Evolutionary conservation across 2,888 invertebrate genomes (phyloP).

Genomic region (Lepas anatifera): DNA sequence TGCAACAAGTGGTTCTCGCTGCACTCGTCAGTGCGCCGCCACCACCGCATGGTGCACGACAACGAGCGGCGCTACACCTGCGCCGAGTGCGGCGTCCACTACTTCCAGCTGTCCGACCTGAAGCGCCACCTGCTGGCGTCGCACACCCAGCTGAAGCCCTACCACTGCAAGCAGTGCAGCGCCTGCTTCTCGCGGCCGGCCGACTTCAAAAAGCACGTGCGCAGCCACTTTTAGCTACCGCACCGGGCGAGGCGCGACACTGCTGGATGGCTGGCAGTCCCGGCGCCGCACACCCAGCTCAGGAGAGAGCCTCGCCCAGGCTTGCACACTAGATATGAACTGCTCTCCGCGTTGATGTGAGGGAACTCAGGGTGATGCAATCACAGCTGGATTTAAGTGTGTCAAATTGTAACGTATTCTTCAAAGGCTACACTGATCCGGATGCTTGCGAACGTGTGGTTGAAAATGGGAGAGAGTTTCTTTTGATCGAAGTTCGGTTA

Average conservation of each 20-base stretch:
- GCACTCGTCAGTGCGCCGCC: not conserved
- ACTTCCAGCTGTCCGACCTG: constrained; percentile 9
- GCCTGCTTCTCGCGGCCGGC: not conserved
- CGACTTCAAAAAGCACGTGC: not conserved
- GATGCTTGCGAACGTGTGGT: too few species aligned
- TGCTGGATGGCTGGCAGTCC: not conserved
- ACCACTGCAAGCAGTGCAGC: not conserved
- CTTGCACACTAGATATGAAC: too few species aligned
- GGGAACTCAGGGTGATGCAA: too few species aligned
- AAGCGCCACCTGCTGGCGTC: constrained; percentile 13
- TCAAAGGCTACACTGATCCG: too few species aligned
- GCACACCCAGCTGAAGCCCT: constrained; percentile 8
- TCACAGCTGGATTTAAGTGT: too few species aligned
- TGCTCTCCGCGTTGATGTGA: too few species aligned
- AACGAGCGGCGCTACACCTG: constrained; percentile 11
- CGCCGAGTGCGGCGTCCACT: not conserved
- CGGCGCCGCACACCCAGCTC: not conserved
- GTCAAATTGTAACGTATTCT: too few species aligned
- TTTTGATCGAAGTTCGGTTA: too few species aligned
- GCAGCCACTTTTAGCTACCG: not conserved
- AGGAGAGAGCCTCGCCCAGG: too few species aligned
- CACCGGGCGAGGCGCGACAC: not conserved
- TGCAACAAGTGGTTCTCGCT: not conserved
- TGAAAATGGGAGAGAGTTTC: too few species aligned
- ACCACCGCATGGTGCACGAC: constrained; percentile 12